These are phyloP conservation scores for Rhinophrynus dorsalis DNA, from an alignment of 2,797 vertebrate species.

Conservation along the genomic window DNA sequence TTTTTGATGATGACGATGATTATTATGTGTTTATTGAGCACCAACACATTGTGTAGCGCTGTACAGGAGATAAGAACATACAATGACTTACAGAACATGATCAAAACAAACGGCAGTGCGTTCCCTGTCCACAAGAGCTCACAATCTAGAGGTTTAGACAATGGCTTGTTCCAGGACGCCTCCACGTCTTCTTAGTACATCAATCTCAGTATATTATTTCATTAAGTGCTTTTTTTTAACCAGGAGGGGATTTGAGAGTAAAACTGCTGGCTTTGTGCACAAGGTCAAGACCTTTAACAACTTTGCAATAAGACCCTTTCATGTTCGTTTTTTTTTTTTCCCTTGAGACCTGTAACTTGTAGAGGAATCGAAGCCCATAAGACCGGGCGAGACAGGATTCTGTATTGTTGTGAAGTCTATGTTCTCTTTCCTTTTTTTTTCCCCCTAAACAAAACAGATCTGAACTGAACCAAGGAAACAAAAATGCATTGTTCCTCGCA, in stretches of 20 bases:
- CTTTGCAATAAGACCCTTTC: conserved; percentile 77
- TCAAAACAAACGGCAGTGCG: too few species aligned
- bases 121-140: too few species aligned
- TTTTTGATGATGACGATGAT: too few species aligned
- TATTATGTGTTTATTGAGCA: too few species aligned
- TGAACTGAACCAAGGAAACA: conserved; percentile 99
- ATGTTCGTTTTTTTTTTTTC: conserved; percentile 73
- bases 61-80: too few species aligned
- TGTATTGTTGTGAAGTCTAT: conserved; percentile 85
- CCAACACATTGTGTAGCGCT: too few species aligned
- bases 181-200: too few species aligned
- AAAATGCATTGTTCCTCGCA: conserved; percentile 99
- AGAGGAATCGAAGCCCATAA: conserved; percentile 71
- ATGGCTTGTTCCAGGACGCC: too few species aligned
- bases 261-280: conserved; percentile 86
- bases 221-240: conserved; percentile 90
- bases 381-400: conserved; percentile 85
- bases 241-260: conserved; percentile 80
- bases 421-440: conserved; percentile 66
- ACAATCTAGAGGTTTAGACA: too few species aligned
- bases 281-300: conserved; percentile 89
- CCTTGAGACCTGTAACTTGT: conserved; percentile 73
- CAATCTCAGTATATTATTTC: conserved; percentile 97
- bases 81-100: too few species aligned
- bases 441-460: conserved; percentile 89